A percentile compares a stretch with the other conserved stretches of the same genome.
These are phyloP conservation scores for Toxostoma redivivum DNA, from an alignment of 2,113 vertebrate species.

Conservation along the genomic window DNA sequence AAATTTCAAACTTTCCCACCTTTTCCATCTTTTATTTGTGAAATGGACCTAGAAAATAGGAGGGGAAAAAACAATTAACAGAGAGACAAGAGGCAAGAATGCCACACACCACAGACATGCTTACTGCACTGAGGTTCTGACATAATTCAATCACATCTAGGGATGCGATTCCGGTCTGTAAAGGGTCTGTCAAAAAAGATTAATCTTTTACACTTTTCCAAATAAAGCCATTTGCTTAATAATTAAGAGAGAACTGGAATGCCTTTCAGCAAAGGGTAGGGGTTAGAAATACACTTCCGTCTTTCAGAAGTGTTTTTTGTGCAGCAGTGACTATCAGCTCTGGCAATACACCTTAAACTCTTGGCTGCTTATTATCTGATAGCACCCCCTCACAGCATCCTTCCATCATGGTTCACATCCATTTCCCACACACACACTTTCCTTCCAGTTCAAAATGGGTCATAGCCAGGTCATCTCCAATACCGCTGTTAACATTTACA, in stretches of 20 bases:
- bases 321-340: not conserved
- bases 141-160: not conserved
- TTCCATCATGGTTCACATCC: not conserved
- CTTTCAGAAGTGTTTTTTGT: not conserved
- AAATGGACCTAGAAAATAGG: not conserved
- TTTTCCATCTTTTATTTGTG: not conserved
- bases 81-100: not conserved
- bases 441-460: not conserved
- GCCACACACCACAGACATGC: too few relatives aligned
- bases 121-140: not conserved
- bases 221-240: not conserved
- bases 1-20: not conserved
- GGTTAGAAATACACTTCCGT: not conserved
- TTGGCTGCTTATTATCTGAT: not conserved
- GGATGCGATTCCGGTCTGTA: not conserved
- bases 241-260: not conserved
- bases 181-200: not conserved
- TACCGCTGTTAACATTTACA: not conserved
- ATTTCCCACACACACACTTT: not conserved
- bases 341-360: not conserved
- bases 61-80: not conserved
- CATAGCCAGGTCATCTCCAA: not conserved
- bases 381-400: not conserved
- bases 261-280: not conserved
- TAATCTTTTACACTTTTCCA: not conserved